Evolutionary conservation across 1,140 invertebrate genomes (phyloP).

Genomic region (Lordiphosa mommai): DNA sequence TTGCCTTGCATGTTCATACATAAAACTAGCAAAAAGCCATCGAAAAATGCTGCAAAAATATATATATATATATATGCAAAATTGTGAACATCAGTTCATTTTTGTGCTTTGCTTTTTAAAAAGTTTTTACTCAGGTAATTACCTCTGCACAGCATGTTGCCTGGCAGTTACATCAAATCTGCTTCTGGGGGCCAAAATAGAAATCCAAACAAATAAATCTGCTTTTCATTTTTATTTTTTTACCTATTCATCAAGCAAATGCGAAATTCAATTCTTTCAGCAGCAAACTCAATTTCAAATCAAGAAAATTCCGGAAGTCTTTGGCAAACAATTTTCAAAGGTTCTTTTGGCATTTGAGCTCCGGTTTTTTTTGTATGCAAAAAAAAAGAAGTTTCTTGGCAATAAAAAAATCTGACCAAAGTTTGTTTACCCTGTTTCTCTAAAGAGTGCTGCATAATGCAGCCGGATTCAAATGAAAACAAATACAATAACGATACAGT

Average conservation of each 20-base stretch:
- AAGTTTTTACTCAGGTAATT: constrained; percentile 46
- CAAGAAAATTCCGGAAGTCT: constrained; percentile 15
- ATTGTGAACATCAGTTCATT: constrained; percentile 44
- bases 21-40: constrained; percentile 36
- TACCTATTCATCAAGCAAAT: no score
- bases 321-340: constrained; percentile 60
- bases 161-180: constrained; percentile 5
- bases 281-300: constrained; percentile 20
- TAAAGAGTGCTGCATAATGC: no score
- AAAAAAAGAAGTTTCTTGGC: constrained; percentile 5
- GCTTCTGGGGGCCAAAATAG: neutral
- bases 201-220: neutral
- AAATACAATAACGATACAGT: no score
- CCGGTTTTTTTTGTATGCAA: constrained; percentile 8
- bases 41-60: constrained; percentile 34
- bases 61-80: constrained; percentile 29
- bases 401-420: constrained; percentile 4
- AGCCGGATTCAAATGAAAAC: no score
- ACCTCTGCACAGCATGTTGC: constrained; percentile 43
- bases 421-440: no score
- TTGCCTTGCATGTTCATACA: constrained; percentile 17
- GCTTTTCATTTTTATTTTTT: no score
- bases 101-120: constrained; percentile 16
- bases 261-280: constrained; percentile 48
- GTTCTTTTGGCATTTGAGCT: constrained; percentile 22